Conservation (phyloP, 2,888 invertebrate genomes). For the Platerodrilus igneus region DNA sequence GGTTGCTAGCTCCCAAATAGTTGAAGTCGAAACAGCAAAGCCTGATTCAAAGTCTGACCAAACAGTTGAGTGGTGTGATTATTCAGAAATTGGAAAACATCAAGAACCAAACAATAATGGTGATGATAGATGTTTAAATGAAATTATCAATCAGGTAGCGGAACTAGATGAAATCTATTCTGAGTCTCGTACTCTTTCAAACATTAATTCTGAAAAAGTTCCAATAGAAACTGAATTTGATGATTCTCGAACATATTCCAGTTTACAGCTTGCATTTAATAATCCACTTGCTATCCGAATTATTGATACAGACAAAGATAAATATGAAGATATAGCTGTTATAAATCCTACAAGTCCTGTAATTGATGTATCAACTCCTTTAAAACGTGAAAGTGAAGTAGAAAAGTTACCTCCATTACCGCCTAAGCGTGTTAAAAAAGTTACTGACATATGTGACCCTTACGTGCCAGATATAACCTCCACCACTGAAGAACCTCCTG, state of each 20-base stretch:
- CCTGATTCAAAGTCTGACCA: conserved; percentile 8
- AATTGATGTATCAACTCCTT: conserved; percentile 36
- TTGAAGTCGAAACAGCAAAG: conserved; percentile 19
- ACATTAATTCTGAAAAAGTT: conserved; percentile 22
- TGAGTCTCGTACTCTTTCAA: conserved; percentile 60
- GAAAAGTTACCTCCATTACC: conserved; percentile 73
- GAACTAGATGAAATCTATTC: conserved; percentile 78
- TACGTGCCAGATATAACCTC: conserved; percentile 11
- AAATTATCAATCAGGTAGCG: conserved; percentile 71
- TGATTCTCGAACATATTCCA: conserved; percentile 77
- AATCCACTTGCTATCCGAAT: conserved; percentile 64
- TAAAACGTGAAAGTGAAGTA: conserved; percentile 47
- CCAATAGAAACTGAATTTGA: conserved; percentile 56
- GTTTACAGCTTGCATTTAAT: conserved; percentile 79
- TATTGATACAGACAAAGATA: conserved; percentile 34
- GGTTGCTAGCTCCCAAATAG: conserved; percentile 9
- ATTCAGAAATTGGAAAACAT: conserved; percentile 30
- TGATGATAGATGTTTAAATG: conserved; percentile 64
- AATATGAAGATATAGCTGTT: conserved; percentile 57
- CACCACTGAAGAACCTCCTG: no score
- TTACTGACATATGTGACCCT: conserved; percentile 42
- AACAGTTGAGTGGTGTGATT: conserved; percentile 31
- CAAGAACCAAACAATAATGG: conserved; percentile 24
- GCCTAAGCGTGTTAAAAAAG: conserved; percentile 70
- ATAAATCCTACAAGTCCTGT: conserved; percentile 48